Evolutionary conservation across 1,140 invertebrate species (phyloP), one percentile per base, ranked within the genome.

Genomic region (Laupala kohalensis): DNA sequence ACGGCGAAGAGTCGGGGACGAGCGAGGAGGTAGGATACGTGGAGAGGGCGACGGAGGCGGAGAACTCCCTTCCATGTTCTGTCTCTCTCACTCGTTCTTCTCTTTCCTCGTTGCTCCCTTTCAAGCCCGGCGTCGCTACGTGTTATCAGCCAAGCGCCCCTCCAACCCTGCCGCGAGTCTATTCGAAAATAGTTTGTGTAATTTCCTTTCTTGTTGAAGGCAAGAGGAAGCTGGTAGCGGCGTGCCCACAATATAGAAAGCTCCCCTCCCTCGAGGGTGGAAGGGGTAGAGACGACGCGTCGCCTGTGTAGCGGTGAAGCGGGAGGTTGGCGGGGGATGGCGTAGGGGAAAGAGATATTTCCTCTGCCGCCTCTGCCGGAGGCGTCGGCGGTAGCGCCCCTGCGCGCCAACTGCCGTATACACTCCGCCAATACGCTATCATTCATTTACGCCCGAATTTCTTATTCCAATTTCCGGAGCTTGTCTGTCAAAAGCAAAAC

Each of bases 111-210:
- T 68, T 27, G 27, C 69, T 27, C 53, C 69, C 53, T 53, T 27
- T 70, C 19, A 53, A 69, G 68, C 68, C 23, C 68, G 25, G 25
- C 37, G 26, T 27, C 69, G 53, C n/a, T 25, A 27, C 37, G 69
- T 37, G 69, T 70, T 63, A 63, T 70, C 69, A 70, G 69, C 6
- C 37, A 4, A 27, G 29, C 27, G 26, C 28, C 28, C 67, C 28
- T 27, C 53, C 68, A 15, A n/a, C 69, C 53, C 63, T 70, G 63
- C 30, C 71, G 63, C 65, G 71, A 67, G 65, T 72, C 71, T 72
- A 72, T 72, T 72, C 71, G 71, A 72, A 72, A 72, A 72, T 72
- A 72, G 71, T 72, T 72, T 72, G 67, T 53, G 65, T 72, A 72
- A 72, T 72, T 72, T 72, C 71, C 71, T 72, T 72, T 72, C 71